A percentile compares a stretch with the other conserved stretches of the same genome.
Conservation (phyloP, 2,888 invertebrate species). For the Keiferia lycopersicella region DNA sequence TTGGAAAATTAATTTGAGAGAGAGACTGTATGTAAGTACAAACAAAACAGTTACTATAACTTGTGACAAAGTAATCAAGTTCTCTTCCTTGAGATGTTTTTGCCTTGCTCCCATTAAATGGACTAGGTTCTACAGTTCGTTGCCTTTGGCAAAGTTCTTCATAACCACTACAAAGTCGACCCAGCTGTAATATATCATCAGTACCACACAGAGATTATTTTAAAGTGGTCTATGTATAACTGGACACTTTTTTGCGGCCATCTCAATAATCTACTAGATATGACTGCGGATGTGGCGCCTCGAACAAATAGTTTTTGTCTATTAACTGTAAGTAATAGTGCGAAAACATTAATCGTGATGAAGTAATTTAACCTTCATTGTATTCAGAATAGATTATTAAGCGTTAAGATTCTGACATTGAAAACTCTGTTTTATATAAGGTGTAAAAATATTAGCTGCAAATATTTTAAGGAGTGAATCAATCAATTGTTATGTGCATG, state of each 20-base stretch:
- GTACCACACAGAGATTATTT: not conserved
- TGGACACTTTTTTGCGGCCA: slow-evolving; percentile 61
- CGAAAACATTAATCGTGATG: not conserved
- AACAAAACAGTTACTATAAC: slow-evolving; percentile 4
- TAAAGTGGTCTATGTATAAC: slow-evolving; percentile 47
- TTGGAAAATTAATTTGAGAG: too few species aligned
- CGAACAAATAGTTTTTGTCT: slow-evolving; percentile 2
- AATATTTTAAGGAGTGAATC: too few species aligned
- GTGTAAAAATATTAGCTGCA: too few species aligned
- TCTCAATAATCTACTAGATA: slow-evolving; percentile 51
- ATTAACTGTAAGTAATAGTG: not conserved
- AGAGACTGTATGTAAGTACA: too few species aligned
- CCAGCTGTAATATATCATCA: too few species aligned
- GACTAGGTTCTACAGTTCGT: slow-evolving; percentile 50
- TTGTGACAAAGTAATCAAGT: slow-evolving; percentile 24
- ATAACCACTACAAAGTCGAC: not conserved
- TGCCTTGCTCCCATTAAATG: slow-evolving; percentile 52
- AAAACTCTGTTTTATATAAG: too few species aligned
- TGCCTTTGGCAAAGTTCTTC: slow-evolving; percentile 52
- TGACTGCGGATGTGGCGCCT: slow-evolving; percentile 50
- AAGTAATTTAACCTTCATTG: too few species aligned
- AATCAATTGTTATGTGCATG: too few species aligned
- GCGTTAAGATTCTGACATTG: too few species aligned
- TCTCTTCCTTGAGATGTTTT: slow-evolving; percentile 59
- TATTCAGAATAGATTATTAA: too few species aligned